Evolutionary conservation across 53 echinoderm and acorn worm genomes (phyloP).

Genomic region (Echinometra lucunter): DNA sequence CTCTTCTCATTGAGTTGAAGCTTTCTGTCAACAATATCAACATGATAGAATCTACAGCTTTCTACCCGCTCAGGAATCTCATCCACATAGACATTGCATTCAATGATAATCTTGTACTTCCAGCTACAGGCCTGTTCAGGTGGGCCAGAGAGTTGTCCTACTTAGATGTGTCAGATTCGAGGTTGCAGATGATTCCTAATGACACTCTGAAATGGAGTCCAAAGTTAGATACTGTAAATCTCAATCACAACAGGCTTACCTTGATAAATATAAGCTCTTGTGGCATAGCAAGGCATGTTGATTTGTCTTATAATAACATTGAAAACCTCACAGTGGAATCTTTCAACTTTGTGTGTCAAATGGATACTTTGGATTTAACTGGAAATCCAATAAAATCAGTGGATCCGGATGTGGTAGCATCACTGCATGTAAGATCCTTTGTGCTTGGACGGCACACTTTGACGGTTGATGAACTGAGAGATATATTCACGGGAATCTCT

Average conservation of each 20-base stretch:
- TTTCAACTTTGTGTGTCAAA: neutral
- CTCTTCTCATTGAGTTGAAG: neutral
- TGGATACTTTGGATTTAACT: neutral
- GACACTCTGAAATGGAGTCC: slow-evolving; percentile 6
- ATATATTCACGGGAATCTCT: neutral
- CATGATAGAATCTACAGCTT: neutral
- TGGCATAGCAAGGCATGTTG: neutral
- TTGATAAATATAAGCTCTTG: neutral
- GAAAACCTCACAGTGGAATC: neutral
- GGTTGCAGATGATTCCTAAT: neutral
- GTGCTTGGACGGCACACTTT: neutral
- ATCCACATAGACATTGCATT: neutral
- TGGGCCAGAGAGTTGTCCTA: neutral
- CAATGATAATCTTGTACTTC: neutral
- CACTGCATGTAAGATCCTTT: neutral
- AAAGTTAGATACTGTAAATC: neutral
- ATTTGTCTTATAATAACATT: neutral
- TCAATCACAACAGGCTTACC: neutral
- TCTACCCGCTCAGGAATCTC: neutral
- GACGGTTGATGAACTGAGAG: neutral
- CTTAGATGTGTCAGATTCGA: neutral
- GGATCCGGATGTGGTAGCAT: neutral
- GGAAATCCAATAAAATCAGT: neutral
- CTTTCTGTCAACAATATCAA: neutral
- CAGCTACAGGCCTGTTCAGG: neutral